Conservation (phyloP, 2,888 invertebrate species). For the Agrotis clavis region DNA sequence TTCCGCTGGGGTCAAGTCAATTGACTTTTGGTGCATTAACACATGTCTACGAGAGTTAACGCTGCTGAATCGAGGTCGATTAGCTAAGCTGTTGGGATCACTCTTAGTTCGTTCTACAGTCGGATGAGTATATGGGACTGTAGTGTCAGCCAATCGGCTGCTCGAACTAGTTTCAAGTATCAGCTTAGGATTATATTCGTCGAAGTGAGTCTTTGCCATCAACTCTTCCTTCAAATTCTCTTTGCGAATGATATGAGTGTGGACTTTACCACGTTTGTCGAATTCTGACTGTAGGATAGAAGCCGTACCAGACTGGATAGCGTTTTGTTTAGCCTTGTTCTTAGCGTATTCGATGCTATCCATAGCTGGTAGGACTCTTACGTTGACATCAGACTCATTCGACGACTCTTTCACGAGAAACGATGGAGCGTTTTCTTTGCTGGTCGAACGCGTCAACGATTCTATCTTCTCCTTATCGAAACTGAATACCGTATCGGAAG, state of each 20-base stretch:
- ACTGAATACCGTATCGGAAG: constrained; percentile 94
- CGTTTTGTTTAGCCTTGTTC: constrained; percentile 85
- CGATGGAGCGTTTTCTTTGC: constrained; percentile 81
- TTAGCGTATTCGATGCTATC: constrained; percentile 91
- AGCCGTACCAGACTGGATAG: constrained; percentile 84
- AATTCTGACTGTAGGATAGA: constrained; percentile 92
- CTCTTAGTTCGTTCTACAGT: constrained; percentile 96
- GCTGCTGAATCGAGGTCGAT: constrained; percentile 93
- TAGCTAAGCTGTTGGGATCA: constrained; percentile 95
- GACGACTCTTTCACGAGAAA: constrained; percentile 89
- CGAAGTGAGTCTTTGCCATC: constrained; percentile 93
- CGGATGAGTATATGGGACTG: constrained; percentile 92
- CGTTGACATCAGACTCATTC: constrained; percentile 89
- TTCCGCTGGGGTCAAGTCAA: constrained; percentile 96
- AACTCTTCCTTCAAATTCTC: constrained; percentile 92
- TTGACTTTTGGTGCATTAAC: constrained; percentile 96
- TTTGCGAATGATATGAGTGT: constrained; percentile 87
- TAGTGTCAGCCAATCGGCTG: constrained; percentile 88
- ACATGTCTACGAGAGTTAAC: constrained; percentile 95
- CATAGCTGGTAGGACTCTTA: constrained; percentile 89
- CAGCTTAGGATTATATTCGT: constrained; percentile 94
- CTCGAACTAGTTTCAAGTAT: constrained; percentile 90
- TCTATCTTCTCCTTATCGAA: constrained; percentile 95
- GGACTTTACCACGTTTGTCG: constrained; percentile 89
- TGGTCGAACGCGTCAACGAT: constrained; percentile 92